Percentiles rank a stretch among this genome's conserved stretches.
Conservation (phyloP, 2,113 vertebrate genomes). For the Heterocephalus glaber region DNA sequence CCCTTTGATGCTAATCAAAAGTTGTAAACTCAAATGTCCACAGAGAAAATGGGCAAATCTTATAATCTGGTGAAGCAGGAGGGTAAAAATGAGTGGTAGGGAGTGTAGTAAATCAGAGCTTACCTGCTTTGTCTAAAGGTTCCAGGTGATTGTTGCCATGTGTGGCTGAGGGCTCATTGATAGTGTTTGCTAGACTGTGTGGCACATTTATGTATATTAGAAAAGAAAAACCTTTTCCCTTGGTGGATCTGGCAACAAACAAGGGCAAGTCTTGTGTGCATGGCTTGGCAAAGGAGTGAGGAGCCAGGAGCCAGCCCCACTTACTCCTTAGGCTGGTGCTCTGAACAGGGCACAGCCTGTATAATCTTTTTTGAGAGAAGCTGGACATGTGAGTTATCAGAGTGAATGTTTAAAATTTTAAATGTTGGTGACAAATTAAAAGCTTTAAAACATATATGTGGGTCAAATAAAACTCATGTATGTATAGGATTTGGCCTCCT, state of each 20-base stretch:
- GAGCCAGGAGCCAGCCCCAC: no score
- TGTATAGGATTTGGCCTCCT: not conserved
- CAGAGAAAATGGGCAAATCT: not conserved
- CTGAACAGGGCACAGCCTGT: not conserved
- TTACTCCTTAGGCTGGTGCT: not conserved
- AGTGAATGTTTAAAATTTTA: conserved; percentile 12
- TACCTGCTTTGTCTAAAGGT: not conserved
- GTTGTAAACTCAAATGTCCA: not conserved
- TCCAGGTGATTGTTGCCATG: not conserved
- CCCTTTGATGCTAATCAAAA: not conserved
- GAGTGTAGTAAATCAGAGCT: not conserved
- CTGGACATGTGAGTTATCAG: not conserved
- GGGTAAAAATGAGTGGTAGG: not conserved
- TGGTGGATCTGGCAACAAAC: not conserved
- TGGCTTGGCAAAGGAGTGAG: not conserved
- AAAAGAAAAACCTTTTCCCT: not conserved
- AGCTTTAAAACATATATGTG: not conserved
- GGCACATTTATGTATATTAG: not conserved
- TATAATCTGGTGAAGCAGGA: not conserved
- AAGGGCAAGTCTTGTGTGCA: not conserved
- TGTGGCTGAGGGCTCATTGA: not conserved
- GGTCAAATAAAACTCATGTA: not conserved
- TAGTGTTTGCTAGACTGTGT: not conserved
- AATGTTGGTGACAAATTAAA: not conserved
- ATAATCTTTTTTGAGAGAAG: not conserved